Base-by-base conservation (phyloP, 37 sponge, comb jelly and placozoan species). In the Beroe forskalii region DNA sequence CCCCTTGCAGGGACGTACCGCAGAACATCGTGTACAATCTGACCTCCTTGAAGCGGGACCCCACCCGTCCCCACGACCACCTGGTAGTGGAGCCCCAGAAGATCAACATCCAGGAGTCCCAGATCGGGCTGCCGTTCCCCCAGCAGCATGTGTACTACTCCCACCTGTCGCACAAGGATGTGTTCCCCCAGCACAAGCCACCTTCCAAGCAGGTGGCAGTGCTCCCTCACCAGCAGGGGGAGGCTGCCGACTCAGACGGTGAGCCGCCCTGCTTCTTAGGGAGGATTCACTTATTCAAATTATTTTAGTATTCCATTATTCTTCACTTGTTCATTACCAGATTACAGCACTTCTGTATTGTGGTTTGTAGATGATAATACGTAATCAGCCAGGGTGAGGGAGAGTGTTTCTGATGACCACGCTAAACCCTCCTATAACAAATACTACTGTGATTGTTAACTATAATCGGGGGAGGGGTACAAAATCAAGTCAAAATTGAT, bases 131-230 rank as follows among this genome's bases (percentile, higher is more conserved):
- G 40, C 28, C 38, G 14, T 72, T 72, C 27, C 76, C 76, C 3
- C 37, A 72, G 40, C 38, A 72, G 38, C 76, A 72, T 38, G 31
- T 8, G 6, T 72, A 72, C 76, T 72, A 32, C 76, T 72, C 76
- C 40, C 76, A 72, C 27, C 76, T 72, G 6, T 72, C 76, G 3
- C 40, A 33, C 40, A 72, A 72, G 40, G 76, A 72, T 22, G 1
- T 72, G 22, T 72, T 72, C 76, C 76, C 76, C 14, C 76, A 72
- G 27, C 76, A 72, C 76, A 72, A 72, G 40, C 76, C 76, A 17
- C 76, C 76, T 32, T 32, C 76, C 3, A 72, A 72, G 27, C 2
- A 12, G 38, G 76, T 22, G 19, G 76, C 76, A 32, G 76, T 72
- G 9, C 19, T 35, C 31, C 28, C 19, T 8, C 37, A 72, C 4